Evolutionary conservation across 2,113 vertebrate genomes (phyloP).

Genomic region (Centropristis striata): DNA sequence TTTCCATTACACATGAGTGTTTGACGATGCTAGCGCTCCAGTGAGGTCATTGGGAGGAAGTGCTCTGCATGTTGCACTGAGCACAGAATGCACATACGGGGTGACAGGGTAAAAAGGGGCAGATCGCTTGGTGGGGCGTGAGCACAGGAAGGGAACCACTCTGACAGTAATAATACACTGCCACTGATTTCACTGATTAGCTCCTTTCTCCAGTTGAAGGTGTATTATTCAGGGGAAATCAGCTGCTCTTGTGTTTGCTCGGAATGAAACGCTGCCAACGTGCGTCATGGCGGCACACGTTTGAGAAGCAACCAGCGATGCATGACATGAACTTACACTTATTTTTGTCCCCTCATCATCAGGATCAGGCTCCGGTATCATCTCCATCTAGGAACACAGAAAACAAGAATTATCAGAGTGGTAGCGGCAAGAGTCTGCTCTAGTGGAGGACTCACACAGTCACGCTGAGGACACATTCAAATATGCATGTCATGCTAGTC

Average conservation of each 20-base stretch:
- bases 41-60: neutral
- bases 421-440: neutral
- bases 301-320: neutral
- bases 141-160: constrained; percentile 42
- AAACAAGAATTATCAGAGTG: constrained; percentile 39
- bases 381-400: constrained; percentile 80
- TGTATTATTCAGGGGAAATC: constrained; percentile 69
- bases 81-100: constrained; percentile 11
- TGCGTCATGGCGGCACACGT: neutral
- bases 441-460: neutral
- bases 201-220: constrained; percentile 60
- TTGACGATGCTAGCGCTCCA: constrained; percentile 5
- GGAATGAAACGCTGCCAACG: constrained; percentile 10
- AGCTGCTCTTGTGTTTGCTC: constrained; percentile 63
- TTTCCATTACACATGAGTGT: neutral
- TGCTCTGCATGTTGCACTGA: neutral
- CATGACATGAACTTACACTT: constrained; percentile 80
- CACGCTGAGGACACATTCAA: constrained; percentile 1
- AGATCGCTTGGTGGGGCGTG: constrained; percentile 19
- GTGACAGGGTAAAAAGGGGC: constrained; percentile 1
- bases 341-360: constrained; percentile 87
- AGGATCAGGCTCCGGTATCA: constrained; percentile 82
- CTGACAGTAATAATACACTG: constrained; percentile 69
- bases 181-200: constrained; percentile 72
- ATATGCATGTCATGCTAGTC: constrained; percentile 9